A percentile compares a stretch with the other conserved stretches of the same genome.
Evolutionary conservation across 2,113 vertebrate species (phyloP).

Genomic region (Peromyscus californicus): DNA sequence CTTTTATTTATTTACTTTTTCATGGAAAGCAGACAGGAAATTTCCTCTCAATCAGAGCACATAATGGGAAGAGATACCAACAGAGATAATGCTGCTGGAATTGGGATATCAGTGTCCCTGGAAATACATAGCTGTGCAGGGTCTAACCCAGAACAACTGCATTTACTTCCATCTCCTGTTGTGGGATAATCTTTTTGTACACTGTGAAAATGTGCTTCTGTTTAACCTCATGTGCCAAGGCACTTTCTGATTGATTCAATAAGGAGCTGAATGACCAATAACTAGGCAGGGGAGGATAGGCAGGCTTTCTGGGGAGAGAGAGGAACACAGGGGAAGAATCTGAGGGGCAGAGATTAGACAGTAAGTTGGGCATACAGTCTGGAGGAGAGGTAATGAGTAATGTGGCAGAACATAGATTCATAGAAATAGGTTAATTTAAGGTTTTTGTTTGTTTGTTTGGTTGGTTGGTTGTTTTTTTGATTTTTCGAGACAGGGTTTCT

Average conservation of each 20-base stretch:
- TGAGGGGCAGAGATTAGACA: too few species aligned
- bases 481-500: too few species aligned
- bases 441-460: too few species aligned
- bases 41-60: neutral
- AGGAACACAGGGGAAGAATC: too few species aligned
- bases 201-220: neutral
- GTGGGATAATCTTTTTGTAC: neutral
- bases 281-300: neutral
- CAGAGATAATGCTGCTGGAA: neutral
- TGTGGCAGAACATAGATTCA: too few species aligned
- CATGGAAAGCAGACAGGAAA: constrained; percentile 2
- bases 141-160: neutral
- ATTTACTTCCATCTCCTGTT: neutral
- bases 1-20: neutral
- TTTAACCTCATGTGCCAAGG: neutral
- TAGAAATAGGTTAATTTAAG: too few species aligned
- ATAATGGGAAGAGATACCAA: neutral
- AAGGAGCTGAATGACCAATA: neutral
- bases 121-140: neutral
- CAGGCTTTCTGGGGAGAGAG: too few species aligned
- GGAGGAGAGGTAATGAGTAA: too few species aligned
- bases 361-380: too few species aligned
- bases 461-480: too few species aligned
- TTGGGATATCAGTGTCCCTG: neutral
- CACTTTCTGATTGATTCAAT: neutral